These are phyloP conservation scores for Papilio glaucus DNA, from an alignment of 1,140 invertebrate genomes.

Conservation along the genomic window DNA sequence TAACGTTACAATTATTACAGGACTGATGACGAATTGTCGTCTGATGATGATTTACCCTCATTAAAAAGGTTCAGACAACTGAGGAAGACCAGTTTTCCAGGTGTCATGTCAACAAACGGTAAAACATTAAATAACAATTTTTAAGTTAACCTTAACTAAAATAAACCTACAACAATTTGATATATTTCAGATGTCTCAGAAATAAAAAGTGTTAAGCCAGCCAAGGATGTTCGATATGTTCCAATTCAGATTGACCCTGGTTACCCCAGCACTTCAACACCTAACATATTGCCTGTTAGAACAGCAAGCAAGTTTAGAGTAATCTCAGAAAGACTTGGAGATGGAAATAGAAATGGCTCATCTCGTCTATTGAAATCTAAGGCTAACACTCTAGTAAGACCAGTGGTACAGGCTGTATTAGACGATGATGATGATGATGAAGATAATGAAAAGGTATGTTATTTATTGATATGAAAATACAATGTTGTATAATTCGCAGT, in stretches of 20 bases:
- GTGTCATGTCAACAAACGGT: slow-evolving; percentile 62
- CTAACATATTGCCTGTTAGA: slow-evolving; percentile 54
- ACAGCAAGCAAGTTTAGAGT: slow-evolving; percentile 46
- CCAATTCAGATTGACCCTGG: slow-evolving; percentile 69
- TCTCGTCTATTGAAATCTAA: slow-evolving; percentile 59
- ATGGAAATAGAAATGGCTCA: slow-evolving; percentile 57
- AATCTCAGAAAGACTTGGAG: slow-evolving; percentile 63
- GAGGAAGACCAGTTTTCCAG: slow-evolving; percentile 62
- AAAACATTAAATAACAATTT: slow-evolving; percentile 27
- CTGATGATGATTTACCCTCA: slow-evolving; percentile 64
- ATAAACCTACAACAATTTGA: slow-evolving; percentile 22
- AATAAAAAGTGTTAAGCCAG: slow-evolving; percentile 48
- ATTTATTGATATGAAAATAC: slow-evolving; percentile 9
- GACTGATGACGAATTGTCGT: slow-evolving; percentile 67
- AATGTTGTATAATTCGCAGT: not conserved
- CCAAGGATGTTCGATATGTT: slow-evolving; percentile 67
- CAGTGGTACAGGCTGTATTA: slow-evolving; percentile 58
- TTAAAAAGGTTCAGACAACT: slow-evolving; percentile 66
- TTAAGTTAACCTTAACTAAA: not conserved
- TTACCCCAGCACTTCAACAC: slow-evolving; percentile 73
- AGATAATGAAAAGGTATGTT: slow-evolving; percentile 67
- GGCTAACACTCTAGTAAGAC: slow-evolving; percentile 60
- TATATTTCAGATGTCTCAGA: slow-evolving; percentile 66
- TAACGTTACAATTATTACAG: slow-evolving; percentile 52
- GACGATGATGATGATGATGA: slow-evolving; percentile 65